Evolutionary conservation across 2,888 invertebrate species (phyloP).

Genomic region (Brenthis daphne): DNA sequence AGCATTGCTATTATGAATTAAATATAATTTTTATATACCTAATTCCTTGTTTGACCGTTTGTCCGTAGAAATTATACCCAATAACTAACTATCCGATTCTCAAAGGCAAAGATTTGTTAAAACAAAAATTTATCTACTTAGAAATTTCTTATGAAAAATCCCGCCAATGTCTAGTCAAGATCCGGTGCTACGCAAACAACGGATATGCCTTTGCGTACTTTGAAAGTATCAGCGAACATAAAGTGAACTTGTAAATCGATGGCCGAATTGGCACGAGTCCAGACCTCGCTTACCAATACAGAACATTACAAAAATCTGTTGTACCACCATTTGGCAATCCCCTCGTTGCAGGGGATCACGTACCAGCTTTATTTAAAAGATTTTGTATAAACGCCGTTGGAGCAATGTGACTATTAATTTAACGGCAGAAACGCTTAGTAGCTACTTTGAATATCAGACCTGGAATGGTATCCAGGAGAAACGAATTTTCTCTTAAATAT

Average conservation of each 20-base stretch:
- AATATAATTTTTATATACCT: too few species aligned
- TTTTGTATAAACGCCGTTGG: constrained; percentile 64
- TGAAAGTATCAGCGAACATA: constrained; percentile 70
- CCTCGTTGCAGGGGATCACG: constrained; percentile 61
- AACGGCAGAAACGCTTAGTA: constrained; percentile 56
- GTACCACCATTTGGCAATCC: constrained; percentile 75
- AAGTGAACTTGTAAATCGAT: constrained; percentile 78
- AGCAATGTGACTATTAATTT: constrained; percentile 68
- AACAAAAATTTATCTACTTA: too few species aligned
- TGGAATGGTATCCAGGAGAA: constrained; percentile 45
- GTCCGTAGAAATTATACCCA: too few species aligned
- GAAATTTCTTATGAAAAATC: neutral
- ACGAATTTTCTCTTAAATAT: constrained; percentile 18
- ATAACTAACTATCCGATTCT: too few species aligned
- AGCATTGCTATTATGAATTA: too few species aligned
- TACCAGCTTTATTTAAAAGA: constrained; percentile 75
- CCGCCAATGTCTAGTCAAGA: constrained; percentile 34
- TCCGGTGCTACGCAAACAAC: constrained; percentile 47
- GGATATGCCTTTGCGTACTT: constrained; percentile 55
- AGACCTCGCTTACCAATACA: constrained; percentile 76
- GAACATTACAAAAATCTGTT: constrained; percentile 80
- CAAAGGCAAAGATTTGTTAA: too few species aligned
- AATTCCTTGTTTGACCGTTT: too few species aligned
- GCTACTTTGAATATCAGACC: constrained; percentile 52
- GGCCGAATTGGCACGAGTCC: constrained; percentile 74